Evolutionary conservation across 2,797 vertebrate genomes (phyloP).

Genomic region (Trachurus trachurus): DNA sequence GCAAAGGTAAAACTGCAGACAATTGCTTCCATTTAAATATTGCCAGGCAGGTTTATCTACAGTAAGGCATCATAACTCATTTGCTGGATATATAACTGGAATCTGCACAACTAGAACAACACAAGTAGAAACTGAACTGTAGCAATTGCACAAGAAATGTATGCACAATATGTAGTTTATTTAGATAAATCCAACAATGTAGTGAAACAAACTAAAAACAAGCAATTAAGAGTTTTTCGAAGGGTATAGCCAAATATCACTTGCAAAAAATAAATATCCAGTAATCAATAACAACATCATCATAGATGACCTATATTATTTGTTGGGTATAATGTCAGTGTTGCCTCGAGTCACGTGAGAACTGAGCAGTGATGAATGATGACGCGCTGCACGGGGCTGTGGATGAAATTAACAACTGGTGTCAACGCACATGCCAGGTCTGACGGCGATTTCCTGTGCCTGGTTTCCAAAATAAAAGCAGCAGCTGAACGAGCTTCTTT

Average conservation of each 20-base stretch:
- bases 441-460: rapidly evolving
- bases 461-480: constrained; percentile 37
- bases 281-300: constrained; percentile 19
- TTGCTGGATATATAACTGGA: not conserved
- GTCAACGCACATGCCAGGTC: rapidly evolving
- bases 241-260: not conserved
- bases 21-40: too few species aligned
- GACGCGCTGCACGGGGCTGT: constrained; percentile 60
- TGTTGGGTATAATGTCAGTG: constrained; percentile 7
- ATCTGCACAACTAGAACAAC: not conserved
- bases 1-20: not conserved
- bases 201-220: not conserved
- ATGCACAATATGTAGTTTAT: not conserved
- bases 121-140: not conserved
- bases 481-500: rapidly evolving
- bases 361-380: constrained; percentile 49
- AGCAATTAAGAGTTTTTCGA: not conserved
- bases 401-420: constrained; percentile 47
- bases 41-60: not conserved
- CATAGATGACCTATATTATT: not conserved
- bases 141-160: too few species aligned
- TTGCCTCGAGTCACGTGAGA: constrained; percentile 71
- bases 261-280: not conserved
- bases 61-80: not conserved
- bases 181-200: not conserved